A percentile compares a stretch with the other conserved stretches of the same genome.
These are phyloP conservation scores for Carassius gibelio DNA, from an alignment of 2,113 vertebrate species.

Conservation along the genomic window DNA sequence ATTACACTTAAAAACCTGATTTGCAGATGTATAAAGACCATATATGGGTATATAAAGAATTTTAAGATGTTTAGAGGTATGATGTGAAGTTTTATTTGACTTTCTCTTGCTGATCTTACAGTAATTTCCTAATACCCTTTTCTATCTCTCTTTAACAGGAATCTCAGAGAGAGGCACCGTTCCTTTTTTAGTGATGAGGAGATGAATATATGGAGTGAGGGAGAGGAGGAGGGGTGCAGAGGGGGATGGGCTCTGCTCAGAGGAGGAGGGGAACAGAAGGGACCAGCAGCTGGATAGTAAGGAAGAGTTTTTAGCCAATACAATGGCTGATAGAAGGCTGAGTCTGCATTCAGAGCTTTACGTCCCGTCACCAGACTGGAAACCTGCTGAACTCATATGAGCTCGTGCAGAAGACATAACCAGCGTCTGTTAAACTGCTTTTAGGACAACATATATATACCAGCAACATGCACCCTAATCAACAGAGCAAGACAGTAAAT, in stretches of 20 bases:
- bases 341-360: slow-evolving; percentile 26
- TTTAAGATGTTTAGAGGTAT: background rate
- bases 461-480: background rate
- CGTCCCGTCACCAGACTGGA: slow-evolving; percentile 12
- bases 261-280: slow-evolving; percentile 30
- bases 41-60: background rate
- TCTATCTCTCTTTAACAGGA: background rate
- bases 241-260: slow-evolving; percentile 8
- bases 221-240: slow-evolving; percentile 3
- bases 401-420: background rate
- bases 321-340: slow-evolving; percentile 44
- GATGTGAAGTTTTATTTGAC: background rate
- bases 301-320: slow-evolving; percentile 20
- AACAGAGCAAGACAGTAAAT: background rate
- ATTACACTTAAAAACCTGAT: background rate
- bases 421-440: background rate
- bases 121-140: background rate
- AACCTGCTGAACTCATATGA: background rate
- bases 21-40: background rate
- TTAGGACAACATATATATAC: too few species aligned
- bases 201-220: slow-evolving; percentile 12
- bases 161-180: background rate
- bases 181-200: background rate
- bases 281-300: slow-evolving; percentile 30
- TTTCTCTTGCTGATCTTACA: background rate